Evolutionary conservation across 2,888 invertebrate genomes (phyloP).

Genomic region (Mechanitis mazaeus): DNA sequence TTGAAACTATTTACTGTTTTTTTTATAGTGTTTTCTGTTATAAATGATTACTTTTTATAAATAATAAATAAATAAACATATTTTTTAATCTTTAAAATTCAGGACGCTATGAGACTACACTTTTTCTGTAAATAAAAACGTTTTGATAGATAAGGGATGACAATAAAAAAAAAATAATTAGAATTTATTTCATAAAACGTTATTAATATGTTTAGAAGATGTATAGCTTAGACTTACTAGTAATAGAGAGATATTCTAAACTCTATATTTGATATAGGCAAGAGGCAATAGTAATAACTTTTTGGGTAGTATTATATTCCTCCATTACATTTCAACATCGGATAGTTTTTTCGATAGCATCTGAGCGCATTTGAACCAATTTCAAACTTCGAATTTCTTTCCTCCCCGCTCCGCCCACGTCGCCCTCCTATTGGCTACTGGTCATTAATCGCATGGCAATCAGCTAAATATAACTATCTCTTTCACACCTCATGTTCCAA

Average conservation of each 20-base stretch:
- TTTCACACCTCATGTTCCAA: conserved; percentile 37
- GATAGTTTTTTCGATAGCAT: conserved; percentile 30
- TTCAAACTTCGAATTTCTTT: conserved; percentile 43
- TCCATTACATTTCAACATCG: conserved; percentile 28
- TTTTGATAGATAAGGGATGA: no score
- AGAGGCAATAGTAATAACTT: neutral
- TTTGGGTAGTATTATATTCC: conserved; percentile 18
- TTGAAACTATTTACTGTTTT: no score
- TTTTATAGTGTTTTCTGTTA: no score
- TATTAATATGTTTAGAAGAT: no score
- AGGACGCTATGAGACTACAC: no score
- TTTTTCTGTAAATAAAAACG: no score
- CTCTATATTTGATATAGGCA: neutral
- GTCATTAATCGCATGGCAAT: conserved; percentile 43
- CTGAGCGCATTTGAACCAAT: conserved; percentile 39
- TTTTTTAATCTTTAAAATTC: no score
- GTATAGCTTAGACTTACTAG: no score
- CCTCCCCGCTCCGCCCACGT: conserved; percentile 35
- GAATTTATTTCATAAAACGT: no score
- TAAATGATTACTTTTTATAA: no score
- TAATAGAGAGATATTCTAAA: neutral
- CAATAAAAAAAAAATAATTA: no score
- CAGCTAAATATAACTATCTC: conserved; percentile 46
- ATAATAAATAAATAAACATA: no score
- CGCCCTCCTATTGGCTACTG: conserved; percentile 71